Conservation (phyloP, 2,113 vertebrate genomes). For the Ictalurus punctatus region DNA sequence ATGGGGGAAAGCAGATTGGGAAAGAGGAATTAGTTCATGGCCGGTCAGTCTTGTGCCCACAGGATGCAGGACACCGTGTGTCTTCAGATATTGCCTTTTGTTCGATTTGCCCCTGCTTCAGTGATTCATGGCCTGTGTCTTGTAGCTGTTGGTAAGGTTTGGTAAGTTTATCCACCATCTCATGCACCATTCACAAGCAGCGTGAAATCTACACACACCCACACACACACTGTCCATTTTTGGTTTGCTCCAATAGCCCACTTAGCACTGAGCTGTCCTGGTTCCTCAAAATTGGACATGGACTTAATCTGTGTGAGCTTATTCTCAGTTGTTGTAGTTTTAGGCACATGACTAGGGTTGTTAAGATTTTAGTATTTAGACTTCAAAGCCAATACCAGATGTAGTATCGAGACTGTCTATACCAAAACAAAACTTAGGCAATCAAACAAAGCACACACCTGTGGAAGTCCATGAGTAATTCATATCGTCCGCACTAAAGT, state of each 20-base stretch:
- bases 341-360: background rate
- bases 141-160: background rate
- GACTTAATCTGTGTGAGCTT: background rate
- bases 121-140: background rate
- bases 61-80: background rate
- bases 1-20: background rate
- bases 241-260: slow-evolving; percentile 22
- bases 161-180: background rate
- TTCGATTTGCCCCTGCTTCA: background rate
- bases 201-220: background rate
- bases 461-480: background rate
- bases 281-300: slow-evolving; percentile 3
- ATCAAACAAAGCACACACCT: background rate
- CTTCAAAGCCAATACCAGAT: background rate
- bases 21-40: background rate
- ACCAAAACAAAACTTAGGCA: background rate
- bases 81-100: background rate
- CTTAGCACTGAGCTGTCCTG: slow-evolving; percentile 10
- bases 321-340: background rate
- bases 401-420: background rate
- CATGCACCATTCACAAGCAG: background rate
- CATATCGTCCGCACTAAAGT: background rate
- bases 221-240: slow-evolving; percentile 12
- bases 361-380: background rate
- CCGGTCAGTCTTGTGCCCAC: background rate